Evolutionary conservation across 2,797 vertebrate genomes (phyloP).

Genomic region (Falco columbarius): DNA sequence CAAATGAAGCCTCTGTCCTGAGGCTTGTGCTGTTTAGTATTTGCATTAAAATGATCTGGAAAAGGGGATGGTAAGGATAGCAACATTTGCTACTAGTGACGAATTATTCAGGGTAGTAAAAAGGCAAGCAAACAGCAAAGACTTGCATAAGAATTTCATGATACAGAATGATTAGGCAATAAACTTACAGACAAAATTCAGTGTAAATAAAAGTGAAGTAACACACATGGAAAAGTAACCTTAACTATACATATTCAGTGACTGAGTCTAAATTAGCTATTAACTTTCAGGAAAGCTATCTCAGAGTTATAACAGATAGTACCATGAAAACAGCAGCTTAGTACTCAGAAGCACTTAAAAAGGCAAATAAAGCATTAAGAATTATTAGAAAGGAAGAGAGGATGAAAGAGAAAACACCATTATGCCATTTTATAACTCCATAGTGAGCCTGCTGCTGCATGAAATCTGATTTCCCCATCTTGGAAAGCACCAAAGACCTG

Average conservation of each 20-base stretch:
- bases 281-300: neutral
- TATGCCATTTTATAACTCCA: neutral
- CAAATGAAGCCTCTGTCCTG: neutral
- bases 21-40: neutral
- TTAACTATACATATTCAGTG: neutral
- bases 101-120: slow-evolving; percentile 11
- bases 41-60: neutral
- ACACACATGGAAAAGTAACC: neutral
- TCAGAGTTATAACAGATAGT: neutral
- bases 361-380: slow-evolving; percentile 19
- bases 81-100: neutral
- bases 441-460: neutral
- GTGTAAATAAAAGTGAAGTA: slow-evolving; percentile 30
- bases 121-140: slow-evolving; percentile 3
- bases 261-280: neutral
- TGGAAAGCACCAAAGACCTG: neutral
- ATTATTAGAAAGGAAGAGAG: neutral
- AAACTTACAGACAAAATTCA: neutral
- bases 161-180: slow-evolving; percentile 11
- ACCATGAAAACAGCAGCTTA: neutral
- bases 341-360: slow-evolving; percentile 20
- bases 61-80: neutral
- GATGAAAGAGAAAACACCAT: neutral
- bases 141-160: neutral
- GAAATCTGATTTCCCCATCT: neutral